Percentiles rank a stretch among this genome's conserved stretches.
Evolutionary conservation across 2,888 invertebrate genomes (phyloP).

Genomic region (Euplagia quadripunctaria): DNA sequence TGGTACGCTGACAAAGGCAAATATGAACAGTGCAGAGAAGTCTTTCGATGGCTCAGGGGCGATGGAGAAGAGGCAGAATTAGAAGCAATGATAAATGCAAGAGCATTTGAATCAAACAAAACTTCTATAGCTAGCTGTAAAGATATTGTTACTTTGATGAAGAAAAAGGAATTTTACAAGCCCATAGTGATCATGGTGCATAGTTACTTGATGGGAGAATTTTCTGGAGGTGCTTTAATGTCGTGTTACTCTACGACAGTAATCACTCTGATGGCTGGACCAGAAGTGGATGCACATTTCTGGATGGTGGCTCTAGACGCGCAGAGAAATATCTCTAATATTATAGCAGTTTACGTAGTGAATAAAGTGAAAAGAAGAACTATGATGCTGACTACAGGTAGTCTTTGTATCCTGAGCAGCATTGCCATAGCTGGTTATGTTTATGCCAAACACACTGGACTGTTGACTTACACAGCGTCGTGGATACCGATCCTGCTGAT

Average conservation of each 20-base stretch:
- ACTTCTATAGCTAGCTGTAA: constrained; percentile 34
- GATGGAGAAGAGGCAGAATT: constrained; percentile 75
- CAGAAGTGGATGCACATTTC: constrained; percentile 85
- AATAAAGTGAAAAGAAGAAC: constrained; percentile 86
- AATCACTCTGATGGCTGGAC: constrained; percentile 83
- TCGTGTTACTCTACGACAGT: constrained; percentile 89
- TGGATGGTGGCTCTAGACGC: constrained; percentile 88
- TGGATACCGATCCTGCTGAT: constrained; percentile 79
- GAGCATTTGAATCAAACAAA: constrained; percentile 47
- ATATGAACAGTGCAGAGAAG: constrained; percentile 83
- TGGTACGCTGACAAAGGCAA: constrained; percentile 88
- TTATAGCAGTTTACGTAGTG: constrained; percentile 85
- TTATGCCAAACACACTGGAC: constrained; percentile 56
- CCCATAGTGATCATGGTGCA: constrained; percentile 87
- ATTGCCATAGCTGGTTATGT: constrained; percentile 78
- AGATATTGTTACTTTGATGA: constrained; percentile 45
- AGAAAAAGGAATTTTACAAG: constrained; percentile 82
- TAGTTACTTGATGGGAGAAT: constrained; percentile 88
- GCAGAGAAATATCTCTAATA: constrained; percentile 86
- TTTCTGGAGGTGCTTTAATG: constrained; percentile 89
- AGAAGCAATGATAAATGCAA: constrained; percentile 69
- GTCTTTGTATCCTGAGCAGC: constrained; percentile 84
- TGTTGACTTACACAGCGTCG: constrained; percentile 58
- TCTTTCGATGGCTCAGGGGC: constrained; percentile 88
- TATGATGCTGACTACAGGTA: constrained; percentile 85